Evolutionary conservation across 2,113 vertebrate species (phyloP), one percentile per base, ranked within the genome.

Genomic region (Lampris incognitus): DNA sequence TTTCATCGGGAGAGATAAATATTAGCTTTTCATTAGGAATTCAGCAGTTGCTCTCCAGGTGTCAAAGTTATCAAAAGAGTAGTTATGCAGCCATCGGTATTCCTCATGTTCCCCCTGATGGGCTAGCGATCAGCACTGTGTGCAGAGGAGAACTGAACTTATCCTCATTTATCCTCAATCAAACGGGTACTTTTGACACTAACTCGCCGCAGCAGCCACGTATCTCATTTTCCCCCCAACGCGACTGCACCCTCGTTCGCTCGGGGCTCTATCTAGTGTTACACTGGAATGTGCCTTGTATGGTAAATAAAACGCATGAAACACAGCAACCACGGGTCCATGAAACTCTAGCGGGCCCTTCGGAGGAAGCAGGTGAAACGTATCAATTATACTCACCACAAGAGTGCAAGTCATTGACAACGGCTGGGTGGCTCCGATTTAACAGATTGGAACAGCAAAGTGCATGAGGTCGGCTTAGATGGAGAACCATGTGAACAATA

Each of bases 311-410:
- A 57, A 8, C 49, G 66, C 3, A 68, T 13, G 5, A 36, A 49
- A 24, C 24, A 36, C 24, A 37, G 44, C 51, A 66, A 44, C 40
- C 38, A 24, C 8, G 39, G 56, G 52, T 76, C 68, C 40, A 24
- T 65, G 62, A 81, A 66, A 78, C 58, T 71, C 4, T 7, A 79
- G 66, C 38, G 44, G 11, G 50, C 36, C 36, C 38, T 74, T 74
- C 38, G 65, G 57, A 41, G 61, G n/a, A 48, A 39, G 10, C 10
- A 64, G 64, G 57, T 75, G 72, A 69, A 74, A 76, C 59, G 51
- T 65, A 58, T 65, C 50, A 61, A 42, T 75, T 63, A 66, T 66
- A 56, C 13, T 50, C 40, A 52, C 5, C 1, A 1, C 56, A 78
- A 76, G 68, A 73, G 37, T 42, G 52, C 69, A 76, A 69, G 49